Evolutionary conservation across 2,113 vertebrate genomes (phyloP).

Genomic region (Laterallus jamaicensis): DNA sequence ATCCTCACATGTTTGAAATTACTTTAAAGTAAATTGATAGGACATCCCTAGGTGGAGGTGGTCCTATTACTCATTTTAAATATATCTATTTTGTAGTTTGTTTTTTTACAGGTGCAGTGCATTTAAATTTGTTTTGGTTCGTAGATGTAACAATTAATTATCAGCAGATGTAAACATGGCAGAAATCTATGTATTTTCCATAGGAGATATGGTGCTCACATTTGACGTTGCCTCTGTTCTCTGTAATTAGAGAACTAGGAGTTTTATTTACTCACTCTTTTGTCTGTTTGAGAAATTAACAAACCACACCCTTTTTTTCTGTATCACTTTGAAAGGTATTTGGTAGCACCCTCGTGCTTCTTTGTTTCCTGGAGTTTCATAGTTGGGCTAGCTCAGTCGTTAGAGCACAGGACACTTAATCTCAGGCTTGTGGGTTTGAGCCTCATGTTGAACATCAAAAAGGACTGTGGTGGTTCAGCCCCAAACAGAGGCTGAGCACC

Average conservation of each 20-base stretch:
- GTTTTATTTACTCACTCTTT: neutral
- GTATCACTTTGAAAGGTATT: neutral
- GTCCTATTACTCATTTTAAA: neutral
- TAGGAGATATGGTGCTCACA: neutral
- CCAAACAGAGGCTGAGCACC: too few species aligned
- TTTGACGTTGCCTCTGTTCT: neutral
- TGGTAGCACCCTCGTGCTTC: neutral
- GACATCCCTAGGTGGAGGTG: neutral
- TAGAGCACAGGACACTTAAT: constrained; percentile 99
- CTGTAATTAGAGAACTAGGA: neutral
- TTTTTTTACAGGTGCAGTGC: neutral
- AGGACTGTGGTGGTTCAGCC: too few species aligned
- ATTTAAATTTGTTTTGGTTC: neutral
- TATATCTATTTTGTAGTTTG: neutral
- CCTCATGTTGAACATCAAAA: constrained; percentile 84
- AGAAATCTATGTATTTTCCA: neutral
- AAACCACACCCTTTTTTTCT: neutral
- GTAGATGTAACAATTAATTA: neutral
- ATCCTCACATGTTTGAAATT: neutral
- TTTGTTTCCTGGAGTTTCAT: neutral
- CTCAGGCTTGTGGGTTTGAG: constrained; percentile 97
- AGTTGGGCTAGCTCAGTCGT: constrained; percentile 92
- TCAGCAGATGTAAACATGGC: neutral
- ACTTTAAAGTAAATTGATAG: neutral
- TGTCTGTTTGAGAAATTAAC: neutral